Evolutionary conservation across 2,888 invertebrate species (phyloP), one percentile per base, ranked within the genome.

Genomic region (Dynastes hyllus): DNA sequence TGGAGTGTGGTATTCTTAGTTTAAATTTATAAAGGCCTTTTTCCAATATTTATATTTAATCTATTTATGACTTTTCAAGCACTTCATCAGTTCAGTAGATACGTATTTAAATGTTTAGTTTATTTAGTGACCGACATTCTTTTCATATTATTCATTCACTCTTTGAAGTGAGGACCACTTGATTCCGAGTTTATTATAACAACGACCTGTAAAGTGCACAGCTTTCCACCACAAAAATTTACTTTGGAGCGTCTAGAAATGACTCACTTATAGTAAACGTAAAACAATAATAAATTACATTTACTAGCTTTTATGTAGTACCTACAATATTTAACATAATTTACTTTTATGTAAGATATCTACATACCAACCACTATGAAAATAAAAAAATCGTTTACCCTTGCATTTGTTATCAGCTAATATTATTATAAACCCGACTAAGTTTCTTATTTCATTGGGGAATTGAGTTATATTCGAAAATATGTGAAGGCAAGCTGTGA

Each of bases 41-140:
- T 58, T 22, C 55, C 22, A 58, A 58, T 58, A 58, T 58, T 58
- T 58, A 58, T 58, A 8, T 22, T 16, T 16, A 16, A 8, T 58
- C 22, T 58, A 58, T 58, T 58, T 58, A 22, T 58, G 55, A 58
- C 55, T 58, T 22, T 16, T 58, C 55, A 16, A 27, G 22, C 8
- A 16, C 8, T 22, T 58, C 55, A 22, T 16, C n/a, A 58, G 22
- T 8, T 58, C 16, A 16, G 55, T 58, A 58, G 13, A 22, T 58
- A 58, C 22, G 22, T 58, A 22, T 58, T 58, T 58, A 22, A 58
- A 58, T 22, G 8, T 16, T 16, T 58, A 22, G 55, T 58, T 58
- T 58, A 58, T 58, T 58, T 58, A 58, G 22, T 58, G 55, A 22
- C 55, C 55, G 55, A 58, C 55, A 58, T 58, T 58, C 55, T 58